These are phyloP conservation scores for Neosalanx taihuensis DNA, from an alignment of 2,797 vertebrate genomes.

Conservation along the genomic window DNA sequence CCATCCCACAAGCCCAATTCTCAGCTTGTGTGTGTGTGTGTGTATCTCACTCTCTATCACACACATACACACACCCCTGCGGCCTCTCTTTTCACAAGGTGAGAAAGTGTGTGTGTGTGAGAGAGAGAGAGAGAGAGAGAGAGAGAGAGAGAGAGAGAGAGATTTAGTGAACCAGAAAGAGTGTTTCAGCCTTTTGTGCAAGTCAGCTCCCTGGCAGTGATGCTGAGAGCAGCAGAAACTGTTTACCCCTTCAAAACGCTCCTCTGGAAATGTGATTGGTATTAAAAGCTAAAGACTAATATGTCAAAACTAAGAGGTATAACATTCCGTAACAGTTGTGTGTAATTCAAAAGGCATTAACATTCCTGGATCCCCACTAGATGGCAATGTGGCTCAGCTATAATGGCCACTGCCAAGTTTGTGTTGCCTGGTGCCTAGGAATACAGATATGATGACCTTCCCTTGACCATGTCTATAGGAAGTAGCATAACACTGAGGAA, in stretches of 20 bases:
- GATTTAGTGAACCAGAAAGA: not conserved
- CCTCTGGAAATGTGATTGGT: not conserved
- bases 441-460: not conserved
- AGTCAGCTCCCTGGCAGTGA: not conserved
- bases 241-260: not conserved
- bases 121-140: constrained; percentile 11
- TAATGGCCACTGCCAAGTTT: too few relatives aligned
- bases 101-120: too few relatives aligned
- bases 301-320: constrained; percentile 5
- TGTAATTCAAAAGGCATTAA: not conserved
- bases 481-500: not conserved
- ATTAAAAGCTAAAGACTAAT: not conserved
- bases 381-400: constrained; percentile 38
- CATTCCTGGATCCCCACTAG: constrained; percentile 32
- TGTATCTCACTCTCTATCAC: too few relatives aligned
- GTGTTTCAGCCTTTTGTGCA: constrained; percentile 18
- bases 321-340: not conserved
- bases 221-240: constrained; percentile 1
- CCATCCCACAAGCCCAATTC: constrained; percentile 36
- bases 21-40: not conserved
- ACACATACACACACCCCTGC: constrained; percentile 7
- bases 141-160: not conserved
- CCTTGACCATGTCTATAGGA: not conserved
- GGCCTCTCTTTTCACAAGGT: not conserved
- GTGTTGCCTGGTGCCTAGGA: not conserved